Conservation (phyloP, 1,140 invertebrate genomes). For the Brachionus plicatilis region DNA sequence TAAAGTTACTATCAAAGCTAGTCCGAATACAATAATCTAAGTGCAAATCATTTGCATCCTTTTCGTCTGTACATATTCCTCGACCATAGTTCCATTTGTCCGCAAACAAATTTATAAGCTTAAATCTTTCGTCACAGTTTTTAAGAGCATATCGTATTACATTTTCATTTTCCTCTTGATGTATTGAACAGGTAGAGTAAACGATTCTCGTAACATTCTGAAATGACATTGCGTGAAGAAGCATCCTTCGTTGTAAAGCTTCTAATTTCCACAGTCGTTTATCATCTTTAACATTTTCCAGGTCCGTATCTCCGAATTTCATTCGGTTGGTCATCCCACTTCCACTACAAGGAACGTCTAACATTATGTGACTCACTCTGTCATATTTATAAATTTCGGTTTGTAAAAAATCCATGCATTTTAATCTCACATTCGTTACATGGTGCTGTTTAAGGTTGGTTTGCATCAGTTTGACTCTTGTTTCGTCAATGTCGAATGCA, state of each 20-base stretch:
- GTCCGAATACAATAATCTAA: conserved; percentile 34
- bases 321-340: conserved; percentile 64
- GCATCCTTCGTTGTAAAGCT: conserved; percentile 74
- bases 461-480: conserved; percentile 63
- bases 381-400: conserved; percentile 61
- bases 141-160: conserved; percentile 48
- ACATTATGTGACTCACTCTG: conserved; percentile 77
- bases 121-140: conserved; percentile 31
- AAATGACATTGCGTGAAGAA: conserved; percentile 79
- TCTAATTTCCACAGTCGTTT: conserved; percentile 59
- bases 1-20: conserved; percentile 25
- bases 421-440: conserved; percentile 60
- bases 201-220: conserved; percentile 75
- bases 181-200: conserved; percentile 89
- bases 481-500: conserved; percentile 70
- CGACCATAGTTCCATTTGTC: conserved; percentile 25
- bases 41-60: background rate
- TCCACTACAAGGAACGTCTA: conserved; percentile 92
- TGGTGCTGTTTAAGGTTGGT: conserved; percentile 59
- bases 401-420: conserved; percentile 69
- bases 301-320: background rate
- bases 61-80: background rate
- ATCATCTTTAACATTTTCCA: conserved; percentile 27
- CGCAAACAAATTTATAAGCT: conserved; percentile 12
- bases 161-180: conserved; percentile 83